These are phyloP conservation scores for Ceratosolen solmsi DNA, from an alignment of 1,140 invertebrate genomes.

Conservation along the genomic window DNA sequence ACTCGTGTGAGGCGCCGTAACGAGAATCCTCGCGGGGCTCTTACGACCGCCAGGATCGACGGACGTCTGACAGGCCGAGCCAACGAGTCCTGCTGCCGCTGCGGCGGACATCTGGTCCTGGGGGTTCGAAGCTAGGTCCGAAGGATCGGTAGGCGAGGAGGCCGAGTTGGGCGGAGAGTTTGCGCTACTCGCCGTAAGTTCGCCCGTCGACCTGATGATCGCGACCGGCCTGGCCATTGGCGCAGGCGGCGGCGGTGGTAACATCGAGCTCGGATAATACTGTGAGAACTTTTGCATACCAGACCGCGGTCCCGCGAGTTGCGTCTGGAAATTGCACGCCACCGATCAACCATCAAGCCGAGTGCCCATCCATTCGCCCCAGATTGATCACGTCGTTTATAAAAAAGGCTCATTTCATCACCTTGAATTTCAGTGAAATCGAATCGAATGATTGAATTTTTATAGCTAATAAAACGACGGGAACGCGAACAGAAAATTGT, in stretches of 20 bases:
- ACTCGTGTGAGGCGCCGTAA: conserved; percentile 73
- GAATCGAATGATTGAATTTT: too few relatives aligned
- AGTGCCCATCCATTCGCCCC: conserved; percentile 60
- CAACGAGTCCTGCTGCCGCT: conserved; percentile 68
- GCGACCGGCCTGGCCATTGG: conserved; percentile 96
- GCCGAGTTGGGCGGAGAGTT: conserved; percentile 79
- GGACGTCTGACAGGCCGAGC: conserved; percentile 72
- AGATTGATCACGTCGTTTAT: conserved; percentile 21
- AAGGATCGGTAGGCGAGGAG: conserved; percentile 74
- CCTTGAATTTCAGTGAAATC: too few relatives aligned
- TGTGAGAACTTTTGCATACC: conserved; percentile 81
- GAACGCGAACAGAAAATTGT: too few relatives aligned
- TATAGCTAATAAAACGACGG: too few relatives aligned
- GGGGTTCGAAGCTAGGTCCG: conserved; percentile 63
- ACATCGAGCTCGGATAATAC: conserved; percentile 91
- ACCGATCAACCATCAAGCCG: conserved; percentile 69
- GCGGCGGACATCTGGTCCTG: conserved; percentile 66
- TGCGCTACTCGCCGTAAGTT: conserved; percentile 71
- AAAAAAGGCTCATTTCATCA: too few relatives aligned
- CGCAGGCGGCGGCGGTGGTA: conserved; percentile 95
- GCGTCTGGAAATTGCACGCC: conserved; percentile 74
- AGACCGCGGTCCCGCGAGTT: conserved; percentile 77
- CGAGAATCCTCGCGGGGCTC: conserved; percentile 70
- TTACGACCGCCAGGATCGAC: conserved; percentile 71
- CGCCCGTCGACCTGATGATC: conserved; percentile 91